Conservation (phyloP, 2,797 vertebrate species). For the Argentina silus region DNA sequence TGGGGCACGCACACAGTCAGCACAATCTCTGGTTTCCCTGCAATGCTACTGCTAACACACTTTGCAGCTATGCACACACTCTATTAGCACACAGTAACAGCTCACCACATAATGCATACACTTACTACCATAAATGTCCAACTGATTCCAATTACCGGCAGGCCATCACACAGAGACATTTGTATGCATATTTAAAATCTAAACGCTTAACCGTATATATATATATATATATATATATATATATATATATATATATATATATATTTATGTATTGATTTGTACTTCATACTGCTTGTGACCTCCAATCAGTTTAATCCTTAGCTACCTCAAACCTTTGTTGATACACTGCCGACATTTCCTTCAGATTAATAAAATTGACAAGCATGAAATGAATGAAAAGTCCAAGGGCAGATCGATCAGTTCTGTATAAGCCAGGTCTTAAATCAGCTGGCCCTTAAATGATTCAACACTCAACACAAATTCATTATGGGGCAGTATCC, state of each 20-base stretch:
- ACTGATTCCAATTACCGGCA: conserved; percentile 19
- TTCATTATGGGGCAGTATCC: conserved; percentile 37
- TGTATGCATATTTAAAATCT: conserved; percentile 28
- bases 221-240: too few species aligned
- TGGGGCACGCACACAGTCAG: conserved; percentile 37
- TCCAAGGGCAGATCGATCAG: conserved; percentile 51
- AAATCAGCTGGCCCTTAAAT: conserved; percentile 50
- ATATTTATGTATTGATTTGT: conserved; percentile 41
- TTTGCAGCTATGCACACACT: conserved; percentile 18
- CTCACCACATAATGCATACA: conserved; percentile 22
- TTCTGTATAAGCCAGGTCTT: conserved; percentile 39
- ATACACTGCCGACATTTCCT: conserved; percentile 45
- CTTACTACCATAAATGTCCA: conserved; percentile 16
- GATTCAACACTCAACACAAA: conserved; percentile 48
- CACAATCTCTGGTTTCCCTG: conserved; percentile 39
- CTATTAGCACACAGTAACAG: conserved; percentile 13
- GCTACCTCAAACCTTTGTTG: conserved; percentile 33
- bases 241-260: too few species aligned
- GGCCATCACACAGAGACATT: conserved; percentile 13
- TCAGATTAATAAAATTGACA: conserved; percentile 48
- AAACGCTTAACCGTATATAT: conserved; percentile 19
- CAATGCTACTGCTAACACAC: conserved; percentile 23
- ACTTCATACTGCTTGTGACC: conserved; percentile 39
- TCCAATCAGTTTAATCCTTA: conserved; percentile 50
- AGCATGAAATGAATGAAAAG: conserved; percentile 52